These are phyloP conservation scores for Alexandromys oeconomus DNA, from an alignment of 2,797 vertebrate genomes.

Conservation along the genomic window DNA sequence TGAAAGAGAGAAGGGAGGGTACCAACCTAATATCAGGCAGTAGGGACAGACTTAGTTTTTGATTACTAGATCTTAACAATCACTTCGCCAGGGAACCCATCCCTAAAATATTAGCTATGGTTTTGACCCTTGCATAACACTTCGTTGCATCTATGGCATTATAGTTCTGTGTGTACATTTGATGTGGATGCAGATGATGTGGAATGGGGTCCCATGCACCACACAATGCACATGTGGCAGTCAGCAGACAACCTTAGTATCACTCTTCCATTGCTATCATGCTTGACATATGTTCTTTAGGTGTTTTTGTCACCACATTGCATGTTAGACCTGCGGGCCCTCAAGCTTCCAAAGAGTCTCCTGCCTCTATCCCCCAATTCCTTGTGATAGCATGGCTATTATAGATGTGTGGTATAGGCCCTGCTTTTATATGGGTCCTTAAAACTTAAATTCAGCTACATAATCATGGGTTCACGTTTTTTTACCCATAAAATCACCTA, in stretches of 20 bases:
- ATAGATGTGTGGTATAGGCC: background rate
- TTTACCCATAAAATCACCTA: background rate
- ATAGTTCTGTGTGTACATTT: background rate
- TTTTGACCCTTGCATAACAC: background rate
- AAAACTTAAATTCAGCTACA: background rate
- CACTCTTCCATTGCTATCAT: background rate
- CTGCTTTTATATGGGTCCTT: background rate
- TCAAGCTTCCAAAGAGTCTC: background rate
- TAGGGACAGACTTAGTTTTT: background rate
- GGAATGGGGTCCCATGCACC: background rate
- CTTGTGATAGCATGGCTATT: background rate
- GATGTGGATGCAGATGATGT: background rate
- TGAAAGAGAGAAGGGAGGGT: conserved; percentile 12
- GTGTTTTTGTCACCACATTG: background rate
- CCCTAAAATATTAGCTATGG: conserved; percentile 22
- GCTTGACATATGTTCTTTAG: background rate
- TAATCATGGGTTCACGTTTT: background rate
- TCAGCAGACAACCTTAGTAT: no score
- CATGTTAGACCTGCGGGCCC: background rate
- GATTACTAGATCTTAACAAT: background rate
- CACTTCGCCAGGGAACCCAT: background rate
- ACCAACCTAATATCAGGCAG: background rate
- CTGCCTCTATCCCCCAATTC: background rate
- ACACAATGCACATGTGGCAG: background rate
- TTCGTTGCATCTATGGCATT: background rate